These are phyloP conservation scores for Hestina assimilis DNA, from an alignment of 1,140 invertebrate species.

Conservation along the genomic window DNA sequence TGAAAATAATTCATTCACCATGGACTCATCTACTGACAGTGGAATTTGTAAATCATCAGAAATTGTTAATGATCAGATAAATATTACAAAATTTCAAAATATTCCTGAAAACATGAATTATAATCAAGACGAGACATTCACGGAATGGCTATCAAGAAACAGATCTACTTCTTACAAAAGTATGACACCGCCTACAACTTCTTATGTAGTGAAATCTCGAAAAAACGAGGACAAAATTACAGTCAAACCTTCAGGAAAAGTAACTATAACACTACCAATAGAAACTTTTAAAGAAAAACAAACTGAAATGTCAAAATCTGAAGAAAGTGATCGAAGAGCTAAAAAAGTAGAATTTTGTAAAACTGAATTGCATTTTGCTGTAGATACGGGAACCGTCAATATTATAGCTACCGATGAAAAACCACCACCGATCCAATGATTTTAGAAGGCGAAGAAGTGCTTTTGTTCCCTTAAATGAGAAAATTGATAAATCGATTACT, in stretches of 20 bases:
- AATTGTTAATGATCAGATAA: conserved; percentile 71
- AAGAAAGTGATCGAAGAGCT: conserved; percentile 72
- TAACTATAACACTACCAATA: conserved; percentile 71
- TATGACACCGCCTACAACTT: conserved; percentile 11
- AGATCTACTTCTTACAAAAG: conserved; percentile 30
- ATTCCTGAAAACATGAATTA: conserved; percentile 30
- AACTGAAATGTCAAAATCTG: conserved; percentile 9
- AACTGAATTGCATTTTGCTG: conserved; percentile 91
- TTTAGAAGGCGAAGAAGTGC: conserved; percentile 83
- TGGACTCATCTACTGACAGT: conserved; percentile 85
- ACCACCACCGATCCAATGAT: conserved; percentile 87
- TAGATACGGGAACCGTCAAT: conserved; percentile 89
- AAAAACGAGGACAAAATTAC: conserved; percentile 48
- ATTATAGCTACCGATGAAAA: conserved; percentile 93
- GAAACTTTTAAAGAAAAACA: conserved; percentile 4
- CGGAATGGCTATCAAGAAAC: conserved; percentile 69
- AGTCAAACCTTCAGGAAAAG: conserved; percentile 61
- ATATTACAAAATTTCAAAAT: conserved; percentile 14
- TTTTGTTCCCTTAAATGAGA: conserved; percentile 65
- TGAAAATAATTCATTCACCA: conserved; percentile 73
- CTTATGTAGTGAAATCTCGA: neutral
- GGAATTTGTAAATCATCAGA: conserved; percentile 85
- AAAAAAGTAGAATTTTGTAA: conserved; percentile 92
- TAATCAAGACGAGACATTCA: conserved; percentile 55
- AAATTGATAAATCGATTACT: conserved; percentile 64